Evolutionary conservation across 2,113 vertebrate genomes (phyloP).

Genomic region (Ammodytes marinus): DNA sequence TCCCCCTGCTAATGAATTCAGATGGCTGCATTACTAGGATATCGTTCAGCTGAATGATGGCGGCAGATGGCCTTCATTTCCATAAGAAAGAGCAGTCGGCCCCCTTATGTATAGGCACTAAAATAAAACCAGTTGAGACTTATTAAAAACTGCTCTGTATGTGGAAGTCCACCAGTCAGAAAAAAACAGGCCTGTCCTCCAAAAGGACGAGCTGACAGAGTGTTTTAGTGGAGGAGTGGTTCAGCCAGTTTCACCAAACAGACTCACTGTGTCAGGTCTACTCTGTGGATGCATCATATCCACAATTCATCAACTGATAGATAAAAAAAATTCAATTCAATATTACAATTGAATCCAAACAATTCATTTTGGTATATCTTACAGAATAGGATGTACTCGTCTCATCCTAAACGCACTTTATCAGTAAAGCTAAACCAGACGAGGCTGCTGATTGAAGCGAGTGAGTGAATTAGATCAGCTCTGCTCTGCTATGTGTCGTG

Average conservation of each 20-base stretch:
- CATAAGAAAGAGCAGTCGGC: conserved; percentile 83
- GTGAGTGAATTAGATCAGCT: conserved; percentile 64
- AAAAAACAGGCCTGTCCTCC: conserved; percentile 55
- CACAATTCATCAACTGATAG: conserved; percentile 39
- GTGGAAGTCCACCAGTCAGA: conserved; percentile 64
- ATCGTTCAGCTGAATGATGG: conserved; percentile 80
- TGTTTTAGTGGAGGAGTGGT: conserved; percentile 54
- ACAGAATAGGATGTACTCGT: conserved; percentile 10
- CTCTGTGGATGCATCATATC: conserved; percentile 54
- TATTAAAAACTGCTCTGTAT: conserved; percentile 78
- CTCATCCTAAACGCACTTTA: not conserved
- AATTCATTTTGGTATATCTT: conserved; percentile 1
- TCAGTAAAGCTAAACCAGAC: conserved; percentile 17
- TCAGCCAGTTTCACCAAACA: conserved; percentile 45
- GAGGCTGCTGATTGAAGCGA: conserved; percentile 47
- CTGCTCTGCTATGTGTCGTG: conserved; percentile 51
- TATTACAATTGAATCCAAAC: conserved; percentile 38
- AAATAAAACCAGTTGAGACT: conserved; percentile 82
- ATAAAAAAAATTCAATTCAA: conserved; percentile 25
- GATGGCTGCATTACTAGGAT: conserved; percentile 83
- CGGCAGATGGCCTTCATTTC: conserved; percentile 84
- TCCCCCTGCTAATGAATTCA: conserved; percentile 81
- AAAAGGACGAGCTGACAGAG: conserved; percentile 60
- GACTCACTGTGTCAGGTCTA: conserved; percentile 34
- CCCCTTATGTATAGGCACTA: conserved; percentile 77